Base-by-base conservation (phyloP, 2,797 vertebrate genomes). In the Coregonus suidteri region DNA sequence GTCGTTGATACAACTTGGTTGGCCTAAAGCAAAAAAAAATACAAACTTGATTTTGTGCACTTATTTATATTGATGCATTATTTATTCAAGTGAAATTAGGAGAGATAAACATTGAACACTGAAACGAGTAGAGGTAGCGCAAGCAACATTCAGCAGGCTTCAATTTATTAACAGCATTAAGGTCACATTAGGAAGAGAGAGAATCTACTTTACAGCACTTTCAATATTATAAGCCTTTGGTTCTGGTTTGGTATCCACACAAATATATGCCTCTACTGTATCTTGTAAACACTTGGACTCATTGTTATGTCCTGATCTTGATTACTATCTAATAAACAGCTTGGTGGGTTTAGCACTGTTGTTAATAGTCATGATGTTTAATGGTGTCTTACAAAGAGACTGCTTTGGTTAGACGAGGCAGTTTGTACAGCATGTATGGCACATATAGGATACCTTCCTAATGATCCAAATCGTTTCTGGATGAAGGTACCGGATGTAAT, bases 401-500 rank as follows among this genome's bases (percentile, higher is more conserved):
- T 87, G 85, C 90, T 91, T 92, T 88, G 86, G 85, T 92, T 92
- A 91, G 89, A 80, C 82, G 87, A 88, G 76, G 81, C 87, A 81
- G 82, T 82, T 3, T 59, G 9, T 11, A 11, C 20, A 25, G 59
- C 13, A 30, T 64, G 20, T 64, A 75, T 78, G 81, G 81, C 82
- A 83, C 78, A 74, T 79, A 78, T 83, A 47, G 2, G 41, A 47
- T 13, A 47, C 41, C 41, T 47, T 47, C 9, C 9, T 13, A 85
- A 77, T 77, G 83, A 85, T 89, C 83, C 85, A 89, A 89, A 89
- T 89, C 90, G 88, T 91, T 91, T 88, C 88, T 85, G 87, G 86
- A 85, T 25, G 84, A 86, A 91, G 90, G 88, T 92, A 89, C 92
- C 93, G 86, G 85, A 90, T 92, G 92, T 93, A 91, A 93, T 93